These are phyloP conservation scores for Chaetophractus vellerosus DNA, from an alignment of 2,797 vertebrate genomes.

Conservation along the genomic window DNA sequence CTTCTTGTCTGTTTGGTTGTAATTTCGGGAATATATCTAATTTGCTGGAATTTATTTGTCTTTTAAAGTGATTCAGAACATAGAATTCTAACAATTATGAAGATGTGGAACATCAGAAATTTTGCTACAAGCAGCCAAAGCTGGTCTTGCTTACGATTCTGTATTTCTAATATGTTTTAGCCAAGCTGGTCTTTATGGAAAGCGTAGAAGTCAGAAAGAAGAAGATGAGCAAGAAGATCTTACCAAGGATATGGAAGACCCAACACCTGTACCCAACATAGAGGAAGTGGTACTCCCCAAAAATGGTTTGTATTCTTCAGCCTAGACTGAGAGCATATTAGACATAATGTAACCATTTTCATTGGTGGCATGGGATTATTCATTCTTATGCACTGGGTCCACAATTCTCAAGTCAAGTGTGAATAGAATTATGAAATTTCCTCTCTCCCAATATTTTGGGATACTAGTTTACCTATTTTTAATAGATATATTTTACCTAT, in stretches of 20 bases:
- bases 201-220: slow-evolving; percentile 95
- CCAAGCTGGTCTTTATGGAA: slow-evolving; percentile 95
- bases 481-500: too few relatives aligned
- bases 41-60: neutral
- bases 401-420: neutral
- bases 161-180: slow-evolving; percentile 86
- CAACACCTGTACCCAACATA: slow-evolving; percentile 96
- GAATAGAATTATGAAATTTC: neutral
- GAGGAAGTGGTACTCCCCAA: slow-evolving; percentile 97
- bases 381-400: neutral
- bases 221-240: slow-evolving; percentile 98
- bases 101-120: neutral
- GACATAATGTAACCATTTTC: neutral
- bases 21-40: neutral
- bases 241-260: slow-evolving; percentile 98
- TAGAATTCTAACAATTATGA: neutral
- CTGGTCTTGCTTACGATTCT: neutral
- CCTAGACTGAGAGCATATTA: fast-evolving
- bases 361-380: fast-evolving
- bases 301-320: slow-evolving; percentile 91
- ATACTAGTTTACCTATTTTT: neutral
- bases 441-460: neutral
- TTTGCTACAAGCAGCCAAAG: neutral
- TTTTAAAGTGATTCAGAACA: slow-evolving; percentile 16
- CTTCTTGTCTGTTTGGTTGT: slow-evolving; percentile 10